These are phyloP conservation scores for Dorcus parallelipipedus DNA, from an alignment of 2,888 invertebrate species.

Conservation along the genomic window DNA sequence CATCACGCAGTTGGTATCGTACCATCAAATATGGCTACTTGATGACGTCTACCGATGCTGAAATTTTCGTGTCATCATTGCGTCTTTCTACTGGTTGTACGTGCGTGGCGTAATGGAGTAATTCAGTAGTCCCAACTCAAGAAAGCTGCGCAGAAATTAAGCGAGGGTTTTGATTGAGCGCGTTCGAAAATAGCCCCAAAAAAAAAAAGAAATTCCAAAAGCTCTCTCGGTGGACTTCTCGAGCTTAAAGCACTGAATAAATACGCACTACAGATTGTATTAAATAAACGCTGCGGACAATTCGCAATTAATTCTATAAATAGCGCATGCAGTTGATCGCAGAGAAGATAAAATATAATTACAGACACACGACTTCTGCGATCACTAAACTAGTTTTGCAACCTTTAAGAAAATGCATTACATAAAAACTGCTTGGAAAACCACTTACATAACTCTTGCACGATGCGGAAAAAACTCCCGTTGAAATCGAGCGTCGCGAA, in stretches of 20 bases:
- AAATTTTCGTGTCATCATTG: background rate
- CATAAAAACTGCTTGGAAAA: background rate
- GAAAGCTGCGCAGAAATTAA: too few species aligned
- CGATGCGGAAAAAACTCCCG: background rate
- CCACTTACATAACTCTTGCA: conserved; percentile 2
- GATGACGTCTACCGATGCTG: conserved; percentile 9
- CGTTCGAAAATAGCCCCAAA: too few species aligned
- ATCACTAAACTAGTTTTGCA: background rate
- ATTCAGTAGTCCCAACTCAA: too few species aligned
- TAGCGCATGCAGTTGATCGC: conserved; percentile 3
- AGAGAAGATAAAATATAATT: background rate
- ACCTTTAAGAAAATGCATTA: background rate
- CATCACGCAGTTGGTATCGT: background rate
- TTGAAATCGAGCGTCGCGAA: background rate
- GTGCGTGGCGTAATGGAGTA: too few species aligned
- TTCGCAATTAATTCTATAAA: conserved; percentile 2
- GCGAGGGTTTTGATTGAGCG: too few species aligned
- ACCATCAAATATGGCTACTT: conserved; percentile 16
- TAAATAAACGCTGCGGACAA: background rate
- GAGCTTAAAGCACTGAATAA: background rate
- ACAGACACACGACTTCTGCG: background rate
- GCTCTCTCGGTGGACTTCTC: too few species aligned
- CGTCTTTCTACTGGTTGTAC: too few species aligned
- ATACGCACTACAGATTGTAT: background rate
- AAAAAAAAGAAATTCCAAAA: too few species aligned